These are phyloP conservation scores for Anomalospiza imberbis DNA, from an alignment of 2,797 vertebrate species.

Conservation along the genomic window DNA sequence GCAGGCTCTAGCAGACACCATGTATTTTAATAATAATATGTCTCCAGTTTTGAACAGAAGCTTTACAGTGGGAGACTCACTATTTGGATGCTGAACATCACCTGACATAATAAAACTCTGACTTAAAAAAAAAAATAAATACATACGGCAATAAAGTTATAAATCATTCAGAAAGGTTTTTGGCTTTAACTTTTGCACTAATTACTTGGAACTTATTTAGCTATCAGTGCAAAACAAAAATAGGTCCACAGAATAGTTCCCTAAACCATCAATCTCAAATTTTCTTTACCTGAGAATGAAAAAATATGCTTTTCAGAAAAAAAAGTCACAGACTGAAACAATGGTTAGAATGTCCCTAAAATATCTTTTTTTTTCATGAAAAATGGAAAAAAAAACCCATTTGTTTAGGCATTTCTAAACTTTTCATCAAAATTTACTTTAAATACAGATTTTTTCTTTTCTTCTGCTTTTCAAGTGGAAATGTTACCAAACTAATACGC, in stretches of 20 bases:
- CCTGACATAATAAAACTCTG: not conserved
- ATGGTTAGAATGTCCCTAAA: not conserved
- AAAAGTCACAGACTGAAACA: not conserved
- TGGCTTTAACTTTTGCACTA: not conserved
- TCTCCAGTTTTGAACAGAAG: not conserved
- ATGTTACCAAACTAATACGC: not conserved
- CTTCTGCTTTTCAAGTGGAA: not conserved
- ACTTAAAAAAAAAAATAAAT: not conserved
- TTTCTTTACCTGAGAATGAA: not conserved
- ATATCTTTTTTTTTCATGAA: not conserved
- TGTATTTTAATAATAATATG: not conserved
- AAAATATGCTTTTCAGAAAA: not conserved
- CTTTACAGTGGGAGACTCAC: not conserved
- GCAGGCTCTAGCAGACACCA: not conserved
- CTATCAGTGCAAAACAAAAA: not conserved
- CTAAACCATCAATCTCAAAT: not conserved
- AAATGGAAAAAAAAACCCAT: rapidly evolving
- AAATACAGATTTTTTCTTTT: not conserved
- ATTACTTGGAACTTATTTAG: not conserved
- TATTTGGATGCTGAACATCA: not conserved
- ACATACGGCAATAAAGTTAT: not conserved
- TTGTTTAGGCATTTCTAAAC: not conserved
- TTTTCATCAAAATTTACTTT: not conserved
- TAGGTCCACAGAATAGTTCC: not conserved
- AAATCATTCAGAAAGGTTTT: not conserved